These are phyloP conservation scores for Monopterus albus DNA, from an alignment of 2,113 vertebrate species.

Conservation along the genomic window DNA sequence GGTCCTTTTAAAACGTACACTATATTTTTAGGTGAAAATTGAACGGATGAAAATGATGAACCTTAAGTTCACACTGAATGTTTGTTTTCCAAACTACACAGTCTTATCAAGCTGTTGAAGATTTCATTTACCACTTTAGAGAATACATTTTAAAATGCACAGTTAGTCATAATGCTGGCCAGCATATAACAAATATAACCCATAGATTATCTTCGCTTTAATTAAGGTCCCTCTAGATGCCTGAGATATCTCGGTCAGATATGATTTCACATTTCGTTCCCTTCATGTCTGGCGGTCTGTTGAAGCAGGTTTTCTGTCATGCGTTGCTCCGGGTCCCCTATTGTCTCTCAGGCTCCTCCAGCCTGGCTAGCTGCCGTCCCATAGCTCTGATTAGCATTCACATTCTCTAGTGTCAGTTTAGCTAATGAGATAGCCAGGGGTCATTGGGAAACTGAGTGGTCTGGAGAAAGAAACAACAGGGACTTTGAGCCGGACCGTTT, in stretches of 20 bases:
- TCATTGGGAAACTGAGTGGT: slow-evolving; percentile 50
- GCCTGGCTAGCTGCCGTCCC: slow-evolving; percentile 47
- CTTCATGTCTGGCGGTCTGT: slow-evolving; percentile 17
- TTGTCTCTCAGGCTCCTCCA: slow-evolving; percentile 47
- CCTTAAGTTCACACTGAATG: neutral
- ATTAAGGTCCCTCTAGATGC: slow-evolving; percentile 18
- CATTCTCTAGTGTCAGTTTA: slow-evolving; percentile 32
- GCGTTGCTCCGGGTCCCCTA: slow-evolving; percentile 44
- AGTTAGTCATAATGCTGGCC: neutral
- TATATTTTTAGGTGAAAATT: neutral
- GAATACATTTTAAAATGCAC: neutral
- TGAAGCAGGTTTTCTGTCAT: slow-evolving; percentile 45
- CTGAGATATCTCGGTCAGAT: slow-evolving; percentile 32
- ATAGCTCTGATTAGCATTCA: slow-evolving; percentile 65
- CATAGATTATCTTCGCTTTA: neutral
- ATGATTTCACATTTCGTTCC: slow-evolving; percentile 12
- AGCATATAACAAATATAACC: neutral
- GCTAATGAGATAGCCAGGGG: slow-evolving; percentile 65
- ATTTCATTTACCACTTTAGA: neutral
- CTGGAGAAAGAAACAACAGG: slow-evolving; percentile 26
- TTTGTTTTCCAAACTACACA: neutral
- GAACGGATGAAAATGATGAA: neutral
- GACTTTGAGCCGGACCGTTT: slow-evolving; percentile 37
- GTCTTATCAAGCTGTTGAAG: neutral
- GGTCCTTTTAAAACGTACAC: neutral